phyloP scores from a whole-genome alignment of 2,888 invertebrate genomes.

The Drosophila suboccidentalis region DNA sequence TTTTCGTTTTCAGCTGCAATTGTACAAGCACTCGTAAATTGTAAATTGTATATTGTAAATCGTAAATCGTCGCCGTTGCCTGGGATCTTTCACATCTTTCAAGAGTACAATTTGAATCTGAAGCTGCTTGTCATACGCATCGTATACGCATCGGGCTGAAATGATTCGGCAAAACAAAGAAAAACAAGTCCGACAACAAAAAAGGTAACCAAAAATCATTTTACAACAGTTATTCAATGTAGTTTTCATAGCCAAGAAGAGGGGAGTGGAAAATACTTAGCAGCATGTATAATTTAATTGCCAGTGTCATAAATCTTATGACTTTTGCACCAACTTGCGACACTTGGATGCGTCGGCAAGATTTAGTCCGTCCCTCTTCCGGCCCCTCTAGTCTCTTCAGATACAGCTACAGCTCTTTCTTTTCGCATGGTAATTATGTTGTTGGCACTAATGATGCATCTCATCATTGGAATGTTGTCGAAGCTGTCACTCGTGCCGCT shows the following conservation, averaged over 20 bases:
- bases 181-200: constrained; percentile 8
- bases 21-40: constrained; percentile 4
- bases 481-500: constrained; percentile 45
- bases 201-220: constrained; percentile 42
- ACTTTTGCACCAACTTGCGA: constrained; percentile 55
- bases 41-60: constrained; percentile 20
- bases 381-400: background rate
- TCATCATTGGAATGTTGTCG: constrained; percentile 57
- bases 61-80: constrained; percentile 28
- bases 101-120: constrained; percentile 36
- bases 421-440: constrained; percentile 72
- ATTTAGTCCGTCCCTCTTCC: constrained; percentile 17
- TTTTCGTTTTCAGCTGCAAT: constrained; percentile 1
- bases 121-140: constrained; percentile 56
- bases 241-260: constrained; percentile 28
- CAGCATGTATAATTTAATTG: constrained; percentile 72
- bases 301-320: constrained; percentile 65
- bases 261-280: constrained; percentile 47
- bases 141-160: constrained; percentile 46
- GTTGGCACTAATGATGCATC: constrained; percentile 66
- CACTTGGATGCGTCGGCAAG: constrained; percentile 51
- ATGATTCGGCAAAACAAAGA: constrained; percentile 43
- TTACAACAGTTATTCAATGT: constrained; percentile 63
- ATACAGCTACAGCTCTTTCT: constrained; percentile 42
- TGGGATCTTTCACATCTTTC: constrained; percentile 31